Conservation (phyloP, 2,797 vertebrate genomes). For the Discoglossus pictus region DNA sequence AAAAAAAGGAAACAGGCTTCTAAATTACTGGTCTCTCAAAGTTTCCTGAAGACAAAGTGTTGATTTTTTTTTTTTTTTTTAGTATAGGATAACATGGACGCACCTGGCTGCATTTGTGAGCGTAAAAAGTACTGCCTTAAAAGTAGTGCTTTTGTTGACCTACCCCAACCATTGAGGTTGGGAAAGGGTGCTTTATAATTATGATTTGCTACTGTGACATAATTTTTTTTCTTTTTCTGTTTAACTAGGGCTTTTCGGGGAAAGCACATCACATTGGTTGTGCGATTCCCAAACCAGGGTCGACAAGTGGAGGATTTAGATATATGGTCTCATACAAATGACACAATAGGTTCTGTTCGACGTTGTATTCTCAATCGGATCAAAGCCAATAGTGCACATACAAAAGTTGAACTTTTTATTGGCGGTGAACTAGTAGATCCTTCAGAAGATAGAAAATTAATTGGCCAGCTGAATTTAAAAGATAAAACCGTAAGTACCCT, state of each 20-base stretch:
- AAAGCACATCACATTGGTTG: constrained; percentile 95
- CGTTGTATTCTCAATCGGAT: constrained; percentile 95
- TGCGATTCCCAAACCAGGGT: constrained; percentile 98
- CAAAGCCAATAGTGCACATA: constrained; percentile 96
- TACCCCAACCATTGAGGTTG: no score
- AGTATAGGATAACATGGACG: no score
- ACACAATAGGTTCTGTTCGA: constrained; percentile 95
- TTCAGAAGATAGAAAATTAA: constrained; percentile 94
- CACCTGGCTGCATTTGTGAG: no score
- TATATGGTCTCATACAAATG: constrained; percentile 98
- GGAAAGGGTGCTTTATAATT: no score
- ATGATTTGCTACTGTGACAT: no score
- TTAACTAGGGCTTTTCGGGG: constrained; percentile 89
- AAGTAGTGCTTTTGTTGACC: no score
- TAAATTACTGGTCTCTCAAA: no score
- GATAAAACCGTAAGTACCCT: constrained; percentile 89
- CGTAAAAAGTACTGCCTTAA: no score
- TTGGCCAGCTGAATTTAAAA: constrained; percentile 96
- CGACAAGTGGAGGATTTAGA: constrained; percentile 97
- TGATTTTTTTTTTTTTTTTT: no score
- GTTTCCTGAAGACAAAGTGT: no score
- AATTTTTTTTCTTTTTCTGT: neutral
- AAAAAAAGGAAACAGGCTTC: no score
- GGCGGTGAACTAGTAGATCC: constrained; percentile 96
- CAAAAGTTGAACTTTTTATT: constrained; percentile 97